phyloP scores from a whole-genome alignment of 2,113 vertebrate genomes.

The Himantopus leucocephalus region DNA sequence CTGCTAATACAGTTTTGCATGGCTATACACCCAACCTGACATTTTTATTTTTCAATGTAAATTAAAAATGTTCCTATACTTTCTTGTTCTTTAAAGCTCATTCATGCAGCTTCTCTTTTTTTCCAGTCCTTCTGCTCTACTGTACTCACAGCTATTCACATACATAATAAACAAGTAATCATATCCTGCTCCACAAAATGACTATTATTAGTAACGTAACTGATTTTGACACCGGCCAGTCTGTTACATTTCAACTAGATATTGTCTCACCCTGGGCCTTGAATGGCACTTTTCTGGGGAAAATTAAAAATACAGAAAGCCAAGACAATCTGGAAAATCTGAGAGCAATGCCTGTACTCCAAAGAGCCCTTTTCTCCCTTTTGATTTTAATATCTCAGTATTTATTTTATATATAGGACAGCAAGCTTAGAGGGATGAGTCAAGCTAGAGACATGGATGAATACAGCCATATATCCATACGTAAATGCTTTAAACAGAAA shows the following conservation, averaged over 20 bases:
- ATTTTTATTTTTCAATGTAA: slow-evolving; percentile 20
- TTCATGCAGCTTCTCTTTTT: background rate
- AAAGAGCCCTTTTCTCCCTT: background rate
- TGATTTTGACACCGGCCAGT: background rate
- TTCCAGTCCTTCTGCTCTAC: background rate
- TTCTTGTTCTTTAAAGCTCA: background rate
- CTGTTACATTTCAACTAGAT: background rate
- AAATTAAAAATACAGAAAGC: background rate
- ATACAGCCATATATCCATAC: background rate
- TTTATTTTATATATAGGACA: background rate
- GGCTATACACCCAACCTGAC: background rate
- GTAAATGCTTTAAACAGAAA: background rate
- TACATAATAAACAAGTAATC: background rate
- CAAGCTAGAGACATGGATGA: background rate
- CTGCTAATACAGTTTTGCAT: slow-evolving; percentile 62
- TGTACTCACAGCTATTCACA: background rate
- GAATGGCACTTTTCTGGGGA: background rate
- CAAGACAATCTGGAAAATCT: background rate
- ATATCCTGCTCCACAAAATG: background rate
- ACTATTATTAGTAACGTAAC: background rate
- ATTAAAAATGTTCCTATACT: slow-evolving; percentile 36
- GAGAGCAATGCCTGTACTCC: background rate
- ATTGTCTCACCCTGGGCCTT: background rate
- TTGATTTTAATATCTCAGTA: background rate
- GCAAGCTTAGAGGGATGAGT: background rate